Percentiles rank a stretch among this genome's conserved stretches.
Conservation (phyloP, 2,888 invertebrate genomes). For the Heteromurus nitidus region DNA sequence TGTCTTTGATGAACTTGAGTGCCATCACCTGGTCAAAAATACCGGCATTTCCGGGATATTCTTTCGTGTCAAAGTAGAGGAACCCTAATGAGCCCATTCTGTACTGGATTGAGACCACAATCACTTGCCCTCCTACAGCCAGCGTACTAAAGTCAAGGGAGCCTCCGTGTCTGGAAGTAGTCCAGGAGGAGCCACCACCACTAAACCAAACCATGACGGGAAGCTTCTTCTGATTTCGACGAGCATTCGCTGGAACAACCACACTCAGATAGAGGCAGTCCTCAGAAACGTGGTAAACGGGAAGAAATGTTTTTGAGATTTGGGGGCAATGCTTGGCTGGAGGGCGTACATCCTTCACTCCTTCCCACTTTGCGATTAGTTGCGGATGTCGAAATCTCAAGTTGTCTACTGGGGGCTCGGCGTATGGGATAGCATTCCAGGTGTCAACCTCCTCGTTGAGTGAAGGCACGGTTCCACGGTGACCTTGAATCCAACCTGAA, state of each 20-base stretch:
- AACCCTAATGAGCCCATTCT: conserved; percentile 94
- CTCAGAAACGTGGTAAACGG: conserved; percentile 83
- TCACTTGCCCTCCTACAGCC: conserved; percentile 90
- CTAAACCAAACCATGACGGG: conserved; percentile 97
- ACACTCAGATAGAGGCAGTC: conserved; percentile 97
- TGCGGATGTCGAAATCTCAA: conserved; percentile 91
- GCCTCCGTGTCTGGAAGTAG: conserved; percentile 93
- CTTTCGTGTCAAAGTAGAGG: conserved; percentile 89
- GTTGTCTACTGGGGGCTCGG: conserved; percentile 77
- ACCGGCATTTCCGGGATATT: conserved; percentile 91
- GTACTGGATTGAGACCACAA: conserved; percentile 96
- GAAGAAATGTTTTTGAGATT: conserved; percentile 91
- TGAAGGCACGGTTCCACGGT: conserved; percentile 84
- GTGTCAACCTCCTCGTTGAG: conserved; percentile 84
- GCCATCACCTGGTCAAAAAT: conserved; percentile 96
- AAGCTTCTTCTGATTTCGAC: conserved; percentile 68
- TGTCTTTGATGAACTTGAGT: conserved; percentile 89
- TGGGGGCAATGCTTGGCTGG: conserved; percentile 93
- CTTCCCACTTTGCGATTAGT: conserved; percentile 87
- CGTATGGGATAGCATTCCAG: conserved; percentile 87
- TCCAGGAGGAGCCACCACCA: conserved; percentile 95
- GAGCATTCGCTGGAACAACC: conserved; percentile 90
- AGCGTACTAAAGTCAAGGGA: conserved; percentile 94
- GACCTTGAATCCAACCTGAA: conserved; percentile 81
- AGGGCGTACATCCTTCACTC: conserved; percentile 86